Evolutionary conservation across 1,140 invertebrate genomes (phyloP).

Genomic region (Musca domestica): DNA sequence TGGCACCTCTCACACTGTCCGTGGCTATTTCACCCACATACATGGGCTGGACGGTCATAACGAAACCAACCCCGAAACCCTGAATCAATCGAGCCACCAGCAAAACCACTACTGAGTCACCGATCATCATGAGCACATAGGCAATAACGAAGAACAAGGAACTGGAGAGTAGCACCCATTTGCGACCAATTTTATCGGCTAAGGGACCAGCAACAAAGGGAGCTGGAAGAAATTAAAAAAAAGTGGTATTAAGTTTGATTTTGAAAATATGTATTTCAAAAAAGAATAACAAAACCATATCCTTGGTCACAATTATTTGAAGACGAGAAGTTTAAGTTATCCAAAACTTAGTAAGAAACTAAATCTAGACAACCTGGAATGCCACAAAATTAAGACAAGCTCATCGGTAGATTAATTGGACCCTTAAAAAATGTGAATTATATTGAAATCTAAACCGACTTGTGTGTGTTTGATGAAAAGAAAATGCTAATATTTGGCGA

Average conservation of each 20-base stretch:
- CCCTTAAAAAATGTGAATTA: no score
- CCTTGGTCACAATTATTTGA: no score
- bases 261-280: no score
- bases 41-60: conserved; percentile 78
- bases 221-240: conserved; percentile 39
- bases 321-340: no score
- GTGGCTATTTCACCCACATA: conserved; percentile 87
- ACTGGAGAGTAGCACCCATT: conserved; percentile 65
- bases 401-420: no score
- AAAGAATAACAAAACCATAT: no score
- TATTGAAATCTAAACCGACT: no score
- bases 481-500: no score
- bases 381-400: no score
- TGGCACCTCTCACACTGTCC: conserved; percentile 68
- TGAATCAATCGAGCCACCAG: conserved; percentile 65
- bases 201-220: conserved; percentile 63
- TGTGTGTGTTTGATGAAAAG: no score
- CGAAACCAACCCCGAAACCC: conserved; percentile 70
- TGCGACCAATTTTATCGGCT: conserved; percentile 73
- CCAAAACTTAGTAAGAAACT: no score
- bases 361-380: no score
- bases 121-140: conserved; percentile 66
- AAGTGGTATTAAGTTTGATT: not conserved
- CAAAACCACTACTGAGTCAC: conserved; percentile 57
- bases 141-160: conserved; percentile 68